phyloP scores from a whole-genome alignment of 1,140 invertebrate species.

The Hylaeus volcanicus region DNA sequence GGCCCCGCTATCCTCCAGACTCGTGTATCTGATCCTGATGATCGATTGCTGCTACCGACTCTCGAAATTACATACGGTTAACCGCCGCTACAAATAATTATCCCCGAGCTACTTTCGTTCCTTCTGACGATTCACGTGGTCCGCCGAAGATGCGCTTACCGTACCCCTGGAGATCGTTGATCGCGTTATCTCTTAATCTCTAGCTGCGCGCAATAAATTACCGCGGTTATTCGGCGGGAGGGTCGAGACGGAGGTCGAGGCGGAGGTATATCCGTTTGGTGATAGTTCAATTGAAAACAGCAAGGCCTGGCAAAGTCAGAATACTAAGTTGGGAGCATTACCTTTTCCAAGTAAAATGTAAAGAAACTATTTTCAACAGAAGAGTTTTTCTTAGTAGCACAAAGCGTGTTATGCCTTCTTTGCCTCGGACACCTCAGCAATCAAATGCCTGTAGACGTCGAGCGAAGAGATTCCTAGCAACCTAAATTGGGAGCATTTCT shows the following conservation, averaged over 20 bases:
- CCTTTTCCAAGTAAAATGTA: too few species aligned
- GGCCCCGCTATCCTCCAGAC: slow-evolving; percentile 44
- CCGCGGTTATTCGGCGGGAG: not conserved
- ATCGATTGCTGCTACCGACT: slow-evolving; percentile 71
- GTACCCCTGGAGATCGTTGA: slow-evolving; percentile 2
- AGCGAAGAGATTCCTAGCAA: too few species aligned
- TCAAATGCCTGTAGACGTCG: too few species aligned
- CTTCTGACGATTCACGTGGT: slow-evolving; percentile 59
- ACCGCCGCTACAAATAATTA: slow-evolving; percentile 64
- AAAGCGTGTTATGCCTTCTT: too few species aligned
- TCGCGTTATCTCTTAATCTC: slow-evolving; percentile 54
- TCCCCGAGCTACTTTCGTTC: slow-evolving; percentile 57
- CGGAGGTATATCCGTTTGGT: not conserved
- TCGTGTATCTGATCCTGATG: slow-evolving; percentile 65
- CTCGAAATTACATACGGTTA: slow-evolving; percentile 67
- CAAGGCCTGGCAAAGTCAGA: too few species aligned
- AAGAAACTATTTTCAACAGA: too few species aligned
- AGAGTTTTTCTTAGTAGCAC: too few species aligned
- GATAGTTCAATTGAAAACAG: slow-evolving; percentile 5
- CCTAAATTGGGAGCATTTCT: too few species aligned
- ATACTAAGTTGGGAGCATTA: too few species aligned
- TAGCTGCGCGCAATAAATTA: slow-evolving; percentile 55
- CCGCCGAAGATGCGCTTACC: not conserved
- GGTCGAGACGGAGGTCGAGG: too few species aligned
- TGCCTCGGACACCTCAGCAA: too few species aligned